These are phyloP conservation scores for Lota lota DNA, from an alignment of 2,113 vertebrate genomes.

Conservation along the genomic window DNA sequence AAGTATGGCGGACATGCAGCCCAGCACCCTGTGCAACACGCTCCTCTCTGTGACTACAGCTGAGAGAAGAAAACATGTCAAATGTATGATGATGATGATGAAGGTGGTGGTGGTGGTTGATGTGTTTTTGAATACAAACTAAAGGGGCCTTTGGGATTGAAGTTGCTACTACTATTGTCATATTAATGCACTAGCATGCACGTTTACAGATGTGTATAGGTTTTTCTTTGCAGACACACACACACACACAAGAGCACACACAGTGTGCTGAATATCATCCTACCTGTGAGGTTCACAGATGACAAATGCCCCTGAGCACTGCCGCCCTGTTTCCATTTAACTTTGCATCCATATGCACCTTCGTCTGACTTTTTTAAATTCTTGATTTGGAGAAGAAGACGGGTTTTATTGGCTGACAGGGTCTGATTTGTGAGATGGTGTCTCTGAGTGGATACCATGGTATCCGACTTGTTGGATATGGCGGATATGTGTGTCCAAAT, in stretches of 20 bases:
- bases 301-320: constrained; percentile 44
- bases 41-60: constrained; percentile 25
- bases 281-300: constrained; percentile 62
- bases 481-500: not conserved
- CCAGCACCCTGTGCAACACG: constrained; percentile 34
- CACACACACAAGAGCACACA: not conserved
- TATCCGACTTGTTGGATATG: not conserved
- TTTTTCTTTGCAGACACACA: not conserved
- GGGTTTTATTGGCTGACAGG: constrained; percentile 19
- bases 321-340: constrained; percentile 5
- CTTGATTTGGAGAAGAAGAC: constrained; percentile 32
- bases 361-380: constrained; percentile 39
- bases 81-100: not conserved
- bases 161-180: too few species aligned
- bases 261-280: not conserved
- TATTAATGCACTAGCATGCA: too few species aligned
- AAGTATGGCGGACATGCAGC: constrained; percentile 40
- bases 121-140: not conserved
- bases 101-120: not conserved
- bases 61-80: not conserved
- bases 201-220: too few species aligned
- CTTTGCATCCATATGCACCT: constrained; percentile 48
- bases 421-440: constrained; percentile 5
- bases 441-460: constrained; percentile 1
- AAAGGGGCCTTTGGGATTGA: not conserved